These are phyloP conservation scores for Tylochromis polylepis DNA, from an alignment of 2,113 vertebrate genomes.

Conservation along the genomic window DNA sequence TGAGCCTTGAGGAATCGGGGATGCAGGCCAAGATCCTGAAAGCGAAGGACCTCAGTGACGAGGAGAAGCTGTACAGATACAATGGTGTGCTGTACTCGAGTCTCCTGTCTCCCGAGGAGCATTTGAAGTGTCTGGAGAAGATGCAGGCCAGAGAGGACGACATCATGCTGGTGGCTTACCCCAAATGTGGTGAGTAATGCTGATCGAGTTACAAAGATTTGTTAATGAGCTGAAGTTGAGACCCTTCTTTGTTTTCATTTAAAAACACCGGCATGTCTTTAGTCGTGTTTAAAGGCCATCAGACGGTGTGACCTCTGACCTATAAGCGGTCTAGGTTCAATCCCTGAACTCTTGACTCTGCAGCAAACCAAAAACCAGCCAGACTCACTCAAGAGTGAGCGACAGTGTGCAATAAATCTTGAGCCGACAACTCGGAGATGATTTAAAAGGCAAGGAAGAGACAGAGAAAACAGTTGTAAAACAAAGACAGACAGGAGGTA, in stretches of 20 bases:
- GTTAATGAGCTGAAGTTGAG: not conserved
- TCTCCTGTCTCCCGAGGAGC: slow-evolving; percentile 56
- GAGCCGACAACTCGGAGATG: rapidly evolving
- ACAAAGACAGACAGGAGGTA: rapidly evolving
- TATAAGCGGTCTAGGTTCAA: not conserved
- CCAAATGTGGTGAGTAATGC: slow-evolving; percentile 76
- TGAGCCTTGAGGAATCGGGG: not conserved
- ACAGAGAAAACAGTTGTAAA: rapidly evolving
- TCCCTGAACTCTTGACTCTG: not conserved
- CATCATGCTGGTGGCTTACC: slow-evolving; percentile 75
- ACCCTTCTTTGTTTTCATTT: not conserved
- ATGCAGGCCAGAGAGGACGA: slow-evolving; percentile 72
- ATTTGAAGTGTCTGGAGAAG: slow-evolving; percentile 60
- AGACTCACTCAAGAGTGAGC: rapidly evolving
- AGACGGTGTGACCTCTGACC: not conserved
- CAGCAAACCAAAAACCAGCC: not conserved
- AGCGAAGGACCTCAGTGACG: slow-evolving; percentile 17
- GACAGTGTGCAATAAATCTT: not conserved
- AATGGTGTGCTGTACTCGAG: slow-evolving; percentile 71
- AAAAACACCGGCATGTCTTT: not conserved
- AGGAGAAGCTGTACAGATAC: slow-evolving; percentile 68
- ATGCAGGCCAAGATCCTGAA: not conserved
- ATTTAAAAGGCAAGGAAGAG: not conserved
- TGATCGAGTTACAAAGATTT: not conserved
- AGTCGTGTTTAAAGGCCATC: not conserved